Conservation (phyloP, 2,113 vertebrate species). For the Nicator chloris region DNA sequence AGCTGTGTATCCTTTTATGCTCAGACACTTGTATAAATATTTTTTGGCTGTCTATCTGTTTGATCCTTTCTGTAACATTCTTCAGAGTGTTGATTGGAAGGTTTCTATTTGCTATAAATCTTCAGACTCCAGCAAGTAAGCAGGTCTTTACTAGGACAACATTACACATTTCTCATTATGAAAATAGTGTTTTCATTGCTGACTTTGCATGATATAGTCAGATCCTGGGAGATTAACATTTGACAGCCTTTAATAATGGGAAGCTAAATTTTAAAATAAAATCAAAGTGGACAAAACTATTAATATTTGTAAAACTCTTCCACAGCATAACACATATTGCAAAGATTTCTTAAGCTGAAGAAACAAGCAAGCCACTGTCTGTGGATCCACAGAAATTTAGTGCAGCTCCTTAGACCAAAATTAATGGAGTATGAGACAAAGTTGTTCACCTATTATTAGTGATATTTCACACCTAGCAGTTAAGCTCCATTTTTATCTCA, state of each 20-base stretch:
- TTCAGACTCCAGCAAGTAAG: neutral
- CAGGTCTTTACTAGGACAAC: neutral
- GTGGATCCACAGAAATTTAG: neutral
- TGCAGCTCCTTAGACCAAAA: neutral
- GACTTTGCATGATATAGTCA: neutral
- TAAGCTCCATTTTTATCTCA: neutral
- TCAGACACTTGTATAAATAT: neutral
- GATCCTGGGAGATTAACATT: neutral
- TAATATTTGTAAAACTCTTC: neutral
- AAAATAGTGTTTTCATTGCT: neutral
- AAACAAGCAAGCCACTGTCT: neutral
- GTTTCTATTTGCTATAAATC: neutral
- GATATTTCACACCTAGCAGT: neutral
- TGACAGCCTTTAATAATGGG: neutral
- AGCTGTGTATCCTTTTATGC: neutral
- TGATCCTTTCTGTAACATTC: neutral
- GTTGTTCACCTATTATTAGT: neutral
- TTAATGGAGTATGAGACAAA: neutral
- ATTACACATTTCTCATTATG: neutral
- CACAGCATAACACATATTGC: neutral
- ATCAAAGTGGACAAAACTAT: neutral
- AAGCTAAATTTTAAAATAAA: neutral
- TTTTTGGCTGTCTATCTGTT: neutral
- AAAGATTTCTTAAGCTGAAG: neutral
- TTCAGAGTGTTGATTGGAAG: neutral